Base-by-base conservation (phyloP, 30 jellyfish, hydroid and myxozoan genomes). In the Hydractinia symbiolongicarpus region DNA sequence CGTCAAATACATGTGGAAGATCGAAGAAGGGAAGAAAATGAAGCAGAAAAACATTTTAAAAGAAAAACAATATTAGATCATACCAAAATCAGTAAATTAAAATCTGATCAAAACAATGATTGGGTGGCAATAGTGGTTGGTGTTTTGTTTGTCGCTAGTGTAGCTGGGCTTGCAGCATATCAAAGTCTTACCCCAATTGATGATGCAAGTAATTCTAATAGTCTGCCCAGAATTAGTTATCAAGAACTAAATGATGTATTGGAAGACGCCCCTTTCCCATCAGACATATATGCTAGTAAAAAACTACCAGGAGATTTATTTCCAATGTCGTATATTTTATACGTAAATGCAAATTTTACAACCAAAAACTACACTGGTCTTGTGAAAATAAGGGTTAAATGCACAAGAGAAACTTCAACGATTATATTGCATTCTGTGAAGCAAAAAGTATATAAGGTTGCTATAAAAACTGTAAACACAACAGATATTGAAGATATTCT, bases 401-500 rank as follows among this genome's bases (percentile, higher is more conserved):
- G 80, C 80, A 49, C n/a, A 13, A 6, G 60, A 53, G 51, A 49
- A 11, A 71, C 80, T 7, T 40, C 9, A 6, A 4, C 30, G 16
- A 71, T 71, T 50, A 53, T 71, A 40, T 14, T 71, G 1, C 40
- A 71, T 58, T 71, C 80, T 5, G 80, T 58, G 7, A 55, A 71
- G 4, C 80, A 71, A 20, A 71, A 20, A 20, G 56, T 71, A 8
- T 20, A 30, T 20, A 71, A 71, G 51, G 51, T 71, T 20, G 80
- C 80, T 8, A 71, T 71, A 7, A 71, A 71, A 5, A 71, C 80
- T 14, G 61, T 71, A 6, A 71, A 71, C 67, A n/a, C 9, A 20
- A 71, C 80, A 9, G 80, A 71, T 71, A 71, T 71, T 20, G 60
- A 71, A 50, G 80, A 71, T 20, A 71, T 71, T 20, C 80, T n/a